phyloP scores from a whole-genome alignment of 2,113 vertebrate genomes.

The Nothocercus nigrocapillus region DNA sequence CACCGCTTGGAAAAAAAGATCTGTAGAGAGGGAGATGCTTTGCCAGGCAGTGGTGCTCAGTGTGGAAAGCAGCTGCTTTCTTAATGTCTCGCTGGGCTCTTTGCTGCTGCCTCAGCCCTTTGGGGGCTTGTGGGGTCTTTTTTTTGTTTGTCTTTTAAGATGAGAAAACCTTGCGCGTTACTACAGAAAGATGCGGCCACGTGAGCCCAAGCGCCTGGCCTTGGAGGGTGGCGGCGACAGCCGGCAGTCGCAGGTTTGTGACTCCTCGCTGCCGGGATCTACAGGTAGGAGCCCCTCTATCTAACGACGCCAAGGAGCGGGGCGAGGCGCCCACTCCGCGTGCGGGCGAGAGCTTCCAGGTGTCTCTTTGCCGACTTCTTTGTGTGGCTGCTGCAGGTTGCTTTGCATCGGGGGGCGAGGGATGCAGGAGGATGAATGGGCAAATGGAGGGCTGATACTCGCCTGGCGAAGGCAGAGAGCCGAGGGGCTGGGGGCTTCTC shows the following conservation, averaged over 20 bases:
- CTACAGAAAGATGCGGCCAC: background rate
- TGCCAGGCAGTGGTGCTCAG: slow-evolving; percentile 43
- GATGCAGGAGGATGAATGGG: too few relatives aligned
- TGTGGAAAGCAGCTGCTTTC: slow-evolving; percentile 58
- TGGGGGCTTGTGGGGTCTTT: slow-evolving; percentile 69
- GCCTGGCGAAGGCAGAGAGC: too few relatives aligned
- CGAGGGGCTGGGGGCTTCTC: too few relatives aligned
- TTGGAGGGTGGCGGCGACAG: slow-evolving; percentile 59
- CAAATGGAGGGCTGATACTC: too few relatives aligned
- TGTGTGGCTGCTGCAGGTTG: too few relatives aligned
- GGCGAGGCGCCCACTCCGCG: background rate
- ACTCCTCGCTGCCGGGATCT: slow-evolving; percentile 66
- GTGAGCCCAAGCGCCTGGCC: slow-evolving; percentile 15
- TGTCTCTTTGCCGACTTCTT: background rate
- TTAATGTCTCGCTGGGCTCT: slow-evolving; percentile 80
- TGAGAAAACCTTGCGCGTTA: slow-evolving; percentile 63
- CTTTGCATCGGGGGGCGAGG: too few relatives aligned
- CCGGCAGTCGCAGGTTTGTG: slow-evolving; percentile 54
- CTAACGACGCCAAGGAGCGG: slow-evolving; percentile 22
- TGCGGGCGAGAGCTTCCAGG: background rate
- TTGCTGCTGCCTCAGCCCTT: slow-evolving; percentile 75
- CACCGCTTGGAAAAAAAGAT: slow-evolving; percentile 1
- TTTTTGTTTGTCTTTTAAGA: background rate
- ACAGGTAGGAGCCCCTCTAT: slow-evolving; percentile 71
- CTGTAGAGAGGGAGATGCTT: slow-evolving; percentile 11